phyloP scores from a whole-genome alignment of 2,888 invertebrate species.

The Acanthosoma haemorrhoidale region DNA sequence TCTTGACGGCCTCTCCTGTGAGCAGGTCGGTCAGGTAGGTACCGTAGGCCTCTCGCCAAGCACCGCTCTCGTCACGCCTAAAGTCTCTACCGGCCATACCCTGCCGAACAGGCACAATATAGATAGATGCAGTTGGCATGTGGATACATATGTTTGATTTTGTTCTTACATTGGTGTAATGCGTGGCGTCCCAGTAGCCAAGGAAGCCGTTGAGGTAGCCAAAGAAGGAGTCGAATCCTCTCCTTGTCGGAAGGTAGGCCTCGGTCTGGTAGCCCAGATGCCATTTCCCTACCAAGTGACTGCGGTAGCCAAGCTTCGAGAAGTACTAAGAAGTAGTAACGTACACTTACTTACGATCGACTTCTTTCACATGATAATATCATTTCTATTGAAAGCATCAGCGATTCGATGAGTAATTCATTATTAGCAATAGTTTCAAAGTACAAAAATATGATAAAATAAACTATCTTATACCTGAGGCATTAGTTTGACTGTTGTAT shows the following conservation, averaged over 20 bases:
- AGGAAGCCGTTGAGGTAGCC: conserved; percentile 70
- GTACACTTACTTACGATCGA: too few species aligned
- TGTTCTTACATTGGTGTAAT: conserved; percentile 37
- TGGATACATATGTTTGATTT: too few species aligned
- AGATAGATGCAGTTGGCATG: too few species aligned
- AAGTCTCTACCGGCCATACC: conserved; percentile 54
- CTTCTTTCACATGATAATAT: too few species aligned
- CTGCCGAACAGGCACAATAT: neutral
- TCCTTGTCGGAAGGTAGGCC: conserved; percentile 63
- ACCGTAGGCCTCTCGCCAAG: conserved; percentile 53
- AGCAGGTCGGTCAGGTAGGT: conserved; percentile 67
- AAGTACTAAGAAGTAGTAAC: conserved; percentile 51
- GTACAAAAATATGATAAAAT: too few species aligned
- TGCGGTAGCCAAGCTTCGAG: conserved; percentile 67
- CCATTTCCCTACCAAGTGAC: conserved; percentile 86
- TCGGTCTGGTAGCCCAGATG: conserved; percentile 70
- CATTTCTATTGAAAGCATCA: too few species aligned
- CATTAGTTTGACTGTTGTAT: conserved; percentile 59
- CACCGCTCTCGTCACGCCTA: conserved; percentile 50
- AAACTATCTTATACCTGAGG: conserved; percentile 58
- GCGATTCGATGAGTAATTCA: too few species aligned
- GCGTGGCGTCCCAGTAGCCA: conserved; percentile 61
- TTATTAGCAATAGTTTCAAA: too few species aligned
- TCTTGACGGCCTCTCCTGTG: conserved; percentile 56
- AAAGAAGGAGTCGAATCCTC: conserved; percentile 74